Evolutionary conservation across 2,113 vertebrate species (phyloP).

Genomic region (Morphnarchus princeps): DNA sequence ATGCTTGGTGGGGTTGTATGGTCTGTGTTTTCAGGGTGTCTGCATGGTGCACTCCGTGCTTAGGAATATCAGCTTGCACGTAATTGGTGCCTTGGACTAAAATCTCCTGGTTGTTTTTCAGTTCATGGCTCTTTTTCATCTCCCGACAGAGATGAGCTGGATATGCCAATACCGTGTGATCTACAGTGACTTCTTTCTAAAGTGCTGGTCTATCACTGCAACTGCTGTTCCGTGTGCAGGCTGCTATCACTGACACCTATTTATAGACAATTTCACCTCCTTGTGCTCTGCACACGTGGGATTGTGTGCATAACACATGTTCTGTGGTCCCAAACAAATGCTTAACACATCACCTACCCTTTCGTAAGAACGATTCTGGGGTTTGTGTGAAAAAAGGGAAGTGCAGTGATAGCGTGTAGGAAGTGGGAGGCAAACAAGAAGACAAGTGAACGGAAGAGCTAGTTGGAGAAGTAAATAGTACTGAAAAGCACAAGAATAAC

Average conservation of each 20-base stretch:
- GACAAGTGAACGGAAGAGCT: neutral
- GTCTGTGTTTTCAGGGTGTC: neutral
- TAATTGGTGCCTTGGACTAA: neutral
- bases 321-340: neutral
- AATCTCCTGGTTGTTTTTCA: neutral
- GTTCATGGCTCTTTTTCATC: neutral
- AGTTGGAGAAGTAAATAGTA: neutral
- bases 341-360: neutral
- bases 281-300: rapidly evolving
- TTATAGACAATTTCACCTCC: neutral
- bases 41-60: neutral
- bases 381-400: neutral
- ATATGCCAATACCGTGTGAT: neutral
- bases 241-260: neutral
- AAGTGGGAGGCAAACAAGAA: neutral
- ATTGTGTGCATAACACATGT: rapidly evolving
- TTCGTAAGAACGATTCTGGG: neutral
- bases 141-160: neutral
- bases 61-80: neutral
- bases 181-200: neutral
- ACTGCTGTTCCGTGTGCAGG: neutral
- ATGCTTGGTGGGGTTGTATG: neutral
- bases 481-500: neutral
- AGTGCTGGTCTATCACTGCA: neutral
- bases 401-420: neutral